These are phyloP conservation scores for Periphyllus acericola DNA, from an alignment of 2,888 invertebrate genomes.

Conservation along the genomic window DNA sequence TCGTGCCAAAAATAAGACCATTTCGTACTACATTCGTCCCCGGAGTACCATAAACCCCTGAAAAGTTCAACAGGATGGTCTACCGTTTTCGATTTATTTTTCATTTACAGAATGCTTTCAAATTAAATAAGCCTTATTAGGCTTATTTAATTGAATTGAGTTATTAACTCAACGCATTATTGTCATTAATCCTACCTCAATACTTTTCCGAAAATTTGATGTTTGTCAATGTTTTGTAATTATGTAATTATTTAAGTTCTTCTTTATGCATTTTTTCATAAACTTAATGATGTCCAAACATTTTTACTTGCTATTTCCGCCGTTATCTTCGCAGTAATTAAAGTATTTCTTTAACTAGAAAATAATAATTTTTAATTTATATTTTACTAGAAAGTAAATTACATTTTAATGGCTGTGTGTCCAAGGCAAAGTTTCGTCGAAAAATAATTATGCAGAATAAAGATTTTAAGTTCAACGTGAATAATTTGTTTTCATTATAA, in stretches of 20 bases:
- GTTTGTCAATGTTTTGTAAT: background rate
- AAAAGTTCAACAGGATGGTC: conserved; percentile 27
- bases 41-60: conserved; percentile 4
- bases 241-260: background rate
- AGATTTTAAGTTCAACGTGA: background rate
- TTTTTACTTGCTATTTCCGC: background rate
- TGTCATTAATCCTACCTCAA: background rate
- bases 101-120: background rate
- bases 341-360: background rate
- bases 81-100: background rate
- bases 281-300: background rate
- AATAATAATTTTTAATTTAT: background rate
- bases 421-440: background rate
- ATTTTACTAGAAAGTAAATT: background rate
- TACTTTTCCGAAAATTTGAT: background rate
- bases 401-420: background rate
- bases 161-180: background rate
- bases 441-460: background rate
- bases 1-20: conserved; percentile 55
- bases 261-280: background rate
- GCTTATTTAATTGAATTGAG: too few relatives aligned
- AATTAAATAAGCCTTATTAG: conserved; percentile 8
- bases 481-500: background rate
- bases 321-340: background rate
- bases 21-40: conserved; percentile 49